Percentiles rank a stretch among this genome's conserved stretches.
These are phyloP conservation scores for Xiphorhynchus elegans DNA, from an alignment of 2,113 vertebrate species.

Conservation along the genomic window DNA sequence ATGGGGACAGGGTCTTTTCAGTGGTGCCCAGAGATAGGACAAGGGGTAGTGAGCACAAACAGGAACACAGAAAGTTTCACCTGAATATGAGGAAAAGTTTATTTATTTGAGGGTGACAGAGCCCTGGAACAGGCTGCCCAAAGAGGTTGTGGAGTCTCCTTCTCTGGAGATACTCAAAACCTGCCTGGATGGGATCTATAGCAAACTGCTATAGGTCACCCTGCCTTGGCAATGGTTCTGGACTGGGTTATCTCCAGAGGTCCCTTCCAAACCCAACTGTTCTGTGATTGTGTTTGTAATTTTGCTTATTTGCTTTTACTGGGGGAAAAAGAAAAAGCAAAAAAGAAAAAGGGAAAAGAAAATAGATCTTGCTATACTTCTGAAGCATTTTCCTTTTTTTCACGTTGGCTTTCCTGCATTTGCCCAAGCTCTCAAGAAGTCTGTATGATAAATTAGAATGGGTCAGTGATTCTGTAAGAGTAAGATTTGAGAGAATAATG, in stretches of 20 bases:
- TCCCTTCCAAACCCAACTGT: not conserved
- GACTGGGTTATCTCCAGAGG: not conserved
- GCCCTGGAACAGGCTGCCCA: not conserved
- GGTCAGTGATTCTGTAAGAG: not conserved
- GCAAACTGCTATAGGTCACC: not conserved
- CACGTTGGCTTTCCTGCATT: not conserved
- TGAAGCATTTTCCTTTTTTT: not conserved
- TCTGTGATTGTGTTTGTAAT: not conserved
- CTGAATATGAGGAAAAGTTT: not conserved
- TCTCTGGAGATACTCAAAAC: not conserved
- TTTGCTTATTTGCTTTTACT: not conserved
- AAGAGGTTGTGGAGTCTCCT: not conserved
- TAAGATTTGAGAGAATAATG: not conserved
- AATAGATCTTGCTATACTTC: not conserved
- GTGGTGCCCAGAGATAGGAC: not conserved
- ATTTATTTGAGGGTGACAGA: not conserved
- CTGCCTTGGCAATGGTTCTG: not conserved
- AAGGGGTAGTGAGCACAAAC: not conserved
- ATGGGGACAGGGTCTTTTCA: not conserved
- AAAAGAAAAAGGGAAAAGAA: not conserved
- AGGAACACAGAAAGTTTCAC: not conserved
- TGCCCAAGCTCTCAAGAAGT: not conserved
- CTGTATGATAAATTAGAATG: not conserved
- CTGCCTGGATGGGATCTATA: not conserved
- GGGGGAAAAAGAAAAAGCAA: not conserved